A percentile compares a stretch with the other conserved stretches of the same genome.
Conservation (phyloP, 2,888 invertebrate species). For the Cotesia congregata region DNA sequence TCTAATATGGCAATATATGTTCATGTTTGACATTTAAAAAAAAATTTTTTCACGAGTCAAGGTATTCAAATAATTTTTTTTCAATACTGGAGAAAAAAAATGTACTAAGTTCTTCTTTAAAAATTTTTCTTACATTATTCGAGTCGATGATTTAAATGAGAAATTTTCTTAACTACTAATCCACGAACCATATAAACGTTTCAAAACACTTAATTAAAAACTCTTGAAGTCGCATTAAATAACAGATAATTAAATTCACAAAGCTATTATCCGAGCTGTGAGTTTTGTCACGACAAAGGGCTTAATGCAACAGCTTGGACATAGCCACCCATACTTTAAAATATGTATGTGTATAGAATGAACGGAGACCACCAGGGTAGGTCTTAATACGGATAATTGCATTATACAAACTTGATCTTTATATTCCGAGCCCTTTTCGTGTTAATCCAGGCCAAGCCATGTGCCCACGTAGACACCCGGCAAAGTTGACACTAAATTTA, state of each 20-base stretch:
- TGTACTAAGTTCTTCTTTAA: no score
- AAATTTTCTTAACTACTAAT: no score
- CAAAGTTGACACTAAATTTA: neutral
- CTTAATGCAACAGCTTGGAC: neutral
- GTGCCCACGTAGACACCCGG: neutral
- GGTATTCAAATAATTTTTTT: no score
- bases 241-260: neutral
- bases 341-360: neutral
- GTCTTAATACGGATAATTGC: slow-evolving; percentile 58
- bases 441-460: neutral
- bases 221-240: neutral
- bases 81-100: no score
- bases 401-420: slow-evolving; percentile 45
- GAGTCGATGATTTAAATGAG: no score
- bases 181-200: neutral
- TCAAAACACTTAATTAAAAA: neutral
- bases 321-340: neutral
- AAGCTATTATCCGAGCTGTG: neutral
- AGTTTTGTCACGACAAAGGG: neutral
- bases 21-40: no score
- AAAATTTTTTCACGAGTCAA: no score
- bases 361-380: slow-evolving; percentile 52
- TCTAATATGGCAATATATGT: no score
- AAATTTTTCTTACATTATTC: no score
- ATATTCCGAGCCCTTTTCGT: neutral